Evolutionary conservation across 2,113 vertebrate species (phyloP).

Genomic region (Antechinus stuartii): DNA sequence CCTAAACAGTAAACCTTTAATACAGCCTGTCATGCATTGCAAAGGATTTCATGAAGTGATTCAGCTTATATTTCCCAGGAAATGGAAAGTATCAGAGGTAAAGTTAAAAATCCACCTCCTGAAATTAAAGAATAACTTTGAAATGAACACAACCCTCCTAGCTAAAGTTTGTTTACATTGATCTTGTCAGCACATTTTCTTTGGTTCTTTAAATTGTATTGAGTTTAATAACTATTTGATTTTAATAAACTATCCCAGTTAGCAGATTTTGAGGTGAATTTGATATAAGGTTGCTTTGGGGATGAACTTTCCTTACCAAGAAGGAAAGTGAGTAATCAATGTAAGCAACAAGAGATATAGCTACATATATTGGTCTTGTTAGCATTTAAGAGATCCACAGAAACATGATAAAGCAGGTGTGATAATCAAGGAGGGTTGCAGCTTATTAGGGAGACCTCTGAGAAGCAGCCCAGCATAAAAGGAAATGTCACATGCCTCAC

Average conservation of each 20-base stretch:
- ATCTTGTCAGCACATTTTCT: conserved; percentile 67
- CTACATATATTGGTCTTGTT: conserved; percentile 61
- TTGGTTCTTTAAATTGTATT: conserved; percentile 68
- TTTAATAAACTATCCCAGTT: conserved; percentile 66
- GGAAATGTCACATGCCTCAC: conserved; percentile 19
- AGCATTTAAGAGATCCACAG: conserved; percentile 71
- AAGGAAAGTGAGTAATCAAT: conserved; percentile 63
- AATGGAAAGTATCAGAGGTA: conserved; percentile 37
- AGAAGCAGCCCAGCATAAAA: conserved; percentile 20
- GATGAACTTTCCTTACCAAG: conserved; percentile 63
- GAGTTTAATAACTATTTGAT: conserved; percentile 76
- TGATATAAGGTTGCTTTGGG: conserved; percentile 66
- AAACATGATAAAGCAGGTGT: conserved; percentile 66
- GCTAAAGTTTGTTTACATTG: conserved; percentile 50
- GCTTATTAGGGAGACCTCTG: conserved; percentile 60
- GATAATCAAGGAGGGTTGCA: conserved; percentile 65
- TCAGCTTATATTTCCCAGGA: conserved; percentile 48
- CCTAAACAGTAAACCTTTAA: conserved; percentile 72
- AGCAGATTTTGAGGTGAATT: conserved; percentile 70
- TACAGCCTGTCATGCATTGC: conserved; percentile 46
- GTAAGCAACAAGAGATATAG: not conserved
- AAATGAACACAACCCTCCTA: conserved; percentile 49
- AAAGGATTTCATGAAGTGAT: conserved; percentile 59
- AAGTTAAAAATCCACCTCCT: conserved; percentile 57
- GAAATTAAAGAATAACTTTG: conserved; percentile 57